These are phyloP conservation scores for Melipona beecheii DNA, from an alignment of 2,888 invertebrate species.

Conservation along the genomic window DNA sequence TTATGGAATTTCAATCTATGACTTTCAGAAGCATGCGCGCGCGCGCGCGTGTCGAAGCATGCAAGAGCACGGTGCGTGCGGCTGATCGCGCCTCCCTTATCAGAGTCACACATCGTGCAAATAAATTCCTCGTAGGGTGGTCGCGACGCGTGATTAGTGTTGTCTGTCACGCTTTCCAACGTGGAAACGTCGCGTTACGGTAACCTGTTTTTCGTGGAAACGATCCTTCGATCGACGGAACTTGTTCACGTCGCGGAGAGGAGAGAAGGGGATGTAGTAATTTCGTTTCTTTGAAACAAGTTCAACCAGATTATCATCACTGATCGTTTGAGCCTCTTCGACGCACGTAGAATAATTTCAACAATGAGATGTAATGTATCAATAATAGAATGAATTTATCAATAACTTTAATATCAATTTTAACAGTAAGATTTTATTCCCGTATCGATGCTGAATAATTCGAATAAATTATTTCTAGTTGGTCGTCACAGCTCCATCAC, in stretches of 20 bases:
- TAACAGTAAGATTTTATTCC: no score
- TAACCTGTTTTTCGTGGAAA: conserved; percentile 2
- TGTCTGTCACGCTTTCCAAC: conserved; percentile 23
- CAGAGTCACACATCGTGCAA: conserved; percentile 15
- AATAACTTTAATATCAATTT: no score
- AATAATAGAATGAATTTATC: no score
- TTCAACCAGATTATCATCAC: neutral
- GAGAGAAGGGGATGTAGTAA: neutral
- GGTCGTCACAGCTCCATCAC: no score
- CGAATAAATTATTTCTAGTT: no score
- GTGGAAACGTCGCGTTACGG: neutral
- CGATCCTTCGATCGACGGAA: neutral
- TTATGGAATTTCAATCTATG: no score
- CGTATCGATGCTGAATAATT: no score
- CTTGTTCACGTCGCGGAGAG: neutral
- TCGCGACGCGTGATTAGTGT: conserved; percentile 25
- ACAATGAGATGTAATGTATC: no score
- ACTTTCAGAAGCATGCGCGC: no score
- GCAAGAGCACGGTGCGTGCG: neutral
- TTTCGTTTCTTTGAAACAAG: neutral
- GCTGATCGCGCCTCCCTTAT: conserved; percentile 8
- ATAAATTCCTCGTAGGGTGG: conserved; percentile 34
- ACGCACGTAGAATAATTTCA: no score
- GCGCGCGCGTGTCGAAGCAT: neutral
- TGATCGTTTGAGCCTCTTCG: no score